Evolutionary conservation across 2,888 invertebrate genomes (phyloP), one percentile per base, ranked within the genome.

Genomic region (Rhaphigaster nebulosa): DNA sequence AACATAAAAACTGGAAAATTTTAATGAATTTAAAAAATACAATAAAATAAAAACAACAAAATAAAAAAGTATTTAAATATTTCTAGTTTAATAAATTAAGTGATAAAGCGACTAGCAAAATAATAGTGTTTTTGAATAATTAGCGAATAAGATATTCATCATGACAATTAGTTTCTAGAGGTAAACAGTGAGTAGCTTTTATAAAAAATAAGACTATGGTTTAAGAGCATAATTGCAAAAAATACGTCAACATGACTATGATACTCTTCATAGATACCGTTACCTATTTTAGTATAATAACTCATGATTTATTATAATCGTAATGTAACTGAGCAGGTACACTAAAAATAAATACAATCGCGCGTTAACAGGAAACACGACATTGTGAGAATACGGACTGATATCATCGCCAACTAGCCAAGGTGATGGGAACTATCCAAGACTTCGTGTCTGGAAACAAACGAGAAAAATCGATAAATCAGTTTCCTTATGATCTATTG

Each of bases 401-500:
- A 76, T 76, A 76, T 34, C 29, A 76, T 76, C 70, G 70, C 18
- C 70, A 38, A 1, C 70, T 23, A 26, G 34, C 70, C 70, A 76
- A 76, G 70, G 70, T 76, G 70, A 76, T 76, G 70, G 70, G 70
- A 76, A 76, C 70, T 76, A 76, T 34, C 34, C 20, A 23, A 23
- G 20, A 76, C 70, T 76, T 76, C 70, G 70, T 76, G 70, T 38
- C 70, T 34, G 20, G 70, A 76, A 76, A 76, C 70, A 2, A 38
- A 38, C 34, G 70, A 76, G 70, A 38, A 76, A 65, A 76, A 38
- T 76, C 38, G 70, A 76, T 76, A 76, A 76, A 76, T 76, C 70
- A 76, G 70, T 76, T 76, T 38, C 38, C 70, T 76, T 76, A 76
- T 76, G 70, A 76, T 76, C 70, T 76, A 76, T 76, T 76, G 70